Percentiles rank a stretch among this genome's conserved stretches.
Conservation (phyloP, 2,888 invertebrate species). For the Philopedon plagiatum region DNA sequence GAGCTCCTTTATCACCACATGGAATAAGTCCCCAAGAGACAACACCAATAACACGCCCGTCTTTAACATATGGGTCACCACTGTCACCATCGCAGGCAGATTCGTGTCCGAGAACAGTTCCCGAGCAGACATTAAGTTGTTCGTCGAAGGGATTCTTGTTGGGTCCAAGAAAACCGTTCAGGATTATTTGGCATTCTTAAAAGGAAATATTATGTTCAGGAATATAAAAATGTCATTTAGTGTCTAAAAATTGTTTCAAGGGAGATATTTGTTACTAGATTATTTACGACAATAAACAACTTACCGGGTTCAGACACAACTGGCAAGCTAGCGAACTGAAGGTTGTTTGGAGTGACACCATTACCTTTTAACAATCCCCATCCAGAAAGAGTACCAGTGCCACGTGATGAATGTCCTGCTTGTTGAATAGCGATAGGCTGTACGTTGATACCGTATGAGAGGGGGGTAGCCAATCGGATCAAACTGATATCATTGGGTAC, state of each 20-base stretch:
- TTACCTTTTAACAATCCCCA: slow-evolving; percentile 59
- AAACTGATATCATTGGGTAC: slow-evolving; percentile 71
- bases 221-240: too few species aligned
- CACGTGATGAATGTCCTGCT: slow-evolving; percentile 57
- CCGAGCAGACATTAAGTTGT: slow-evolving; percentile 72
- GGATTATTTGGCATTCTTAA: slow-evolving; percentile 63
- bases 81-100: slow-evolving; percentile 74
- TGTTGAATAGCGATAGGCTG: slow-evolving; percentile 65
- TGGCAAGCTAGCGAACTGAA: slow-evolving; percentile 37
- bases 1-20: slow-evolving; percentile 71
- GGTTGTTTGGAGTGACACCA: slow-evolving; percentile 18
- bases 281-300: too few species aligned
- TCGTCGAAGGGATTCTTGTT: slow-evolving; percentile 59
- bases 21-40: slow-evolving; percentile 73
- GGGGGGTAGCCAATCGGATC: slow-evolving; percentile 64
- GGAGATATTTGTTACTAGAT: too few species aligned
- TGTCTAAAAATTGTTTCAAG: too few species aligned
- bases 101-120: slow-evolving; percentile 68
- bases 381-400: slow-evolving; percentile 66
- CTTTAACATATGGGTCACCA: slow-evolving; percentile 69
- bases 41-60: slow-evolving; percentile 67
- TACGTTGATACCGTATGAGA: slow-evolving; percentile 62
- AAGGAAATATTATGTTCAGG: too few species aligned
- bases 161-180: slow-evolving; percentile 36
- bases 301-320: slow-evolving; percentile 31